Conservation (phyloP, 2,797 vertebrate species). For the Sebastiscus albofasciatus region DNA sequence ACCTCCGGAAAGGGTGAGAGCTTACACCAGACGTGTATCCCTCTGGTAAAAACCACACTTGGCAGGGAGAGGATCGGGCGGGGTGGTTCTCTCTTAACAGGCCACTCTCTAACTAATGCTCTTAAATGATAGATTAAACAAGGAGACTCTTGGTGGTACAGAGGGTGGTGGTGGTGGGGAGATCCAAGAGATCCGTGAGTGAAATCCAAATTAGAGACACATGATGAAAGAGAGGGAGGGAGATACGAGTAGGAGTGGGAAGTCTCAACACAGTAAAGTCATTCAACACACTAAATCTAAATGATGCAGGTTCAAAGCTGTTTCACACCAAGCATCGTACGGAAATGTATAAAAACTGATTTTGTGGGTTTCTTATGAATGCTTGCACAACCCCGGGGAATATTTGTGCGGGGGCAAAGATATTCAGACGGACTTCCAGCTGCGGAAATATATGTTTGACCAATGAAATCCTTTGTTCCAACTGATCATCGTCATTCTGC, state of each 20-base stretch:
- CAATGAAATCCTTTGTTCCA: too few relatives aligned
- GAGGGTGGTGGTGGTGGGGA: constrained; percentile 7
- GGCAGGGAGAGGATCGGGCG: constrained; percentile 31
- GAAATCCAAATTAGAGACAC: constrained; percentile 54
- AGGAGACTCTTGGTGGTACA: constrained; percentile 47
- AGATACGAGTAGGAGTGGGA: constrained; percentile 7
- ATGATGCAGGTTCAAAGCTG: constrained; percentile 17
- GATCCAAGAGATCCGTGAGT: constrained; percentile 54
- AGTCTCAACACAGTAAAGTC: constrained; percentile 31
- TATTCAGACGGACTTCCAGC: too few relatives aligned
- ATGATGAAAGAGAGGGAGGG: constrained; percentile 10
- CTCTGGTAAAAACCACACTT: constrained; percentile 56
- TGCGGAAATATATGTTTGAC: too few relatives aligned
- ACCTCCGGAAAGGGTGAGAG: constrained; percentile 64
- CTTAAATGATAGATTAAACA: constrained; percentile 75
- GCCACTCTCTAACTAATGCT: constrained; percentile 64
- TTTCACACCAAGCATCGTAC: too few relatives aligned
- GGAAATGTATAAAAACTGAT: too few relatives aligned
- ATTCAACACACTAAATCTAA: constrained; percentile 30
- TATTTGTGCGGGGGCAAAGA: too few relatives aligned
- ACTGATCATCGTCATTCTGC: too few relatives aligned
- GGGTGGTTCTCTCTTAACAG: constrained; percentile 51
- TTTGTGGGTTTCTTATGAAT: too few relatives aligned
- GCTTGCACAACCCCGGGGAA: too few relatives aligned
- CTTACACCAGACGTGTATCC: constrained; percentile 68